A percentile compares a stretch with the other conserved stretches of the same genome.
Evolutionary conservation across 2,113 vertebrate genomes (phyloP).

Genomic region (Eclectus roratus): DNA sequence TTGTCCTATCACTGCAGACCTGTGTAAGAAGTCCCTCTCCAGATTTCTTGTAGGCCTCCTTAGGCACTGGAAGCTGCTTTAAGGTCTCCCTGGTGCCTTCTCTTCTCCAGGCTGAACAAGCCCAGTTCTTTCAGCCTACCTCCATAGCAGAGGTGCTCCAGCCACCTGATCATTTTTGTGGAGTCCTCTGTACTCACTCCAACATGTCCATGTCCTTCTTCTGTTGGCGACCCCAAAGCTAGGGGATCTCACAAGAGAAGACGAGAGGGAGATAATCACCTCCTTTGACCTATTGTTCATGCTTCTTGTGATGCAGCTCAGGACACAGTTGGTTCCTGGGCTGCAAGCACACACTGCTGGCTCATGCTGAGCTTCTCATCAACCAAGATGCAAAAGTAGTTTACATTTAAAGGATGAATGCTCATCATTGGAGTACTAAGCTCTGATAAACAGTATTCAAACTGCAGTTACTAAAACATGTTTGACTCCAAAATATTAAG

Average conservation of each 20-base stretch:
- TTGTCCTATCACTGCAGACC: neutral
- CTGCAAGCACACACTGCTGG: neutral
- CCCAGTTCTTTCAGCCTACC: neutral
- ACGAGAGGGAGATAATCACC: neutral
- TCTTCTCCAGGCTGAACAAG: neutral
- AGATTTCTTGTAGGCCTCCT: neutral
- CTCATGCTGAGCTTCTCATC: neutral
- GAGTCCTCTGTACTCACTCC: neutral
- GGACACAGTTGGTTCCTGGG: neutral
- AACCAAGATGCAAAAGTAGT: neutral
- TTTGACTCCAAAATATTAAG: constrained; percentile 20
- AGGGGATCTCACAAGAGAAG: neutral
- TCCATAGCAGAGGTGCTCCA: neutral
- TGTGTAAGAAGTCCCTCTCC: neutral
- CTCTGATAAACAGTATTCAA: constrained; percentile 19
- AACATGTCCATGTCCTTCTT: neutral
- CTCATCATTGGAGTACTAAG: neutral
- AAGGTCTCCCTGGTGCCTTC: neutral
- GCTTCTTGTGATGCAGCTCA: neutral
- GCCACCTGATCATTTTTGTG: neutral
- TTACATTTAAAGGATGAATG: neutral
- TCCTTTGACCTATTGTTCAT: neutral
- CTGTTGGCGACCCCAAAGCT: neutral
- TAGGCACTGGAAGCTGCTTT: neutral
- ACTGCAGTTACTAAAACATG: constrained; percentile 10